Base-by-base conservation (phyloP, 2,797 vertebrate species). In the Xiphophorus birchmanni region DNA sequence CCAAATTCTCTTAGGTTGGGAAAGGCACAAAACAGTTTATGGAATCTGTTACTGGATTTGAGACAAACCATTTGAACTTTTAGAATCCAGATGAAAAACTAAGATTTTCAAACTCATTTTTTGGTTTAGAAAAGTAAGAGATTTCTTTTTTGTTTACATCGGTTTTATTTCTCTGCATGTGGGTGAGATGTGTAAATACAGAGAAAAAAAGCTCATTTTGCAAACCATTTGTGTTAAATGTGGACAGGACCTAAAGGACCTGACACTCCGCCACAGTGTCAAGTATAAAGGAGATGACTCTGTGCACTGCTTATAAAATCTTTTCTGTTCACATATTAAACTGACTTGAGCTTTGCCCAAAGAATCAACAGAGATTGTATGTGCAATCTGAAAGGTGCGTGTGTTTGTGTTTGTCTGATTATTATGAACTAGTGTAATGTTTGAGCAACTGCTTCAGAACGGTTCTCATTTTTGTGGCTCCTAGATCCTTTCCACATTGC, bases 391-490 rank as follows among this genome's bases (percentile, higher is more conserved):
- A 71, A 71, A 42, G 37, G 42, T 44, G 40, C 10, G 21, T 10
- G 17, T 65, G 32, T 37, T 63, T 23, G 17, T 69, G 65, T 42
- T 69, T 69, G 37, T 69, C 65, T 69, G 65, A 42, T 69, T 69
- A 69, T 37, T 69, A 10, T 44, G 23, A 44, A 44, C 40, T 26
- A 13, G 23, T 44, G 11, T 17, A n/a, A 44, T 69, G 21, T 69
- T 44, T 26, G 23, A 71, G 26, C 23, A 44, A 23, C 11, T 71
- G 37, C 67, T 44, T 71, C 65, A 71, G 4, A 71, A 44, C 5
- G 12, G 11, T 71, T 71, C 67, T 71, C 40, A 7, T 42, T 42
- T 69, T 69, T 42, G 40, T 23, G 6, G 40, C 65, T 23, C 65
- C 4, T 21, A 10, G 8, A 67, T 54, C n/a, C 29, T 6, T 73